Conservation (phyloP, 2,113 vertebrate genomes). For the Oncorhynchus clarkii region DNA sequence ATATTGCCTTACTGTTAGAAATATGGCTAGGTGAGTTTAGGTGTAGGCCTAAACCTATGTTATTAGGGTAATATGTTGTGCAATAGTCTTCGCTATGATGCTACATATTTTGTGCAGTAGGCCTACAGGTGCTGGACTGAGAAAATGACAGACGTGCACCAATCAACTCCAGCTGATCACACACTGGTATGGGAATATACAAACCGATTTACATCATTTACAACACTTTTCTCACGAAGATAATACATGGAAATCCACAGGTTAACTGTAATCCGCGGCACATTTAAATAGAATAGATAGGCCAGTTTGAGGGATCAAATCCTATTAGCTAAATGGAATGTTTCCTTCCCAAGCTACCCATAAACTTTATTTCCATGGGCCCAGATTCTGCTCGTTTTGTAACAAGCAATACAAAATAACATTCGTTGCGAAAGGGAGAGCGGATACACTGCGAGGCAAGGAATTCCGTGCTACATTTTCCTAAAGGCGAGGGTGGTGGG, state of each 20-base stretch:
- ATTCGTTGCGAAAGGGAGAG: neutral
- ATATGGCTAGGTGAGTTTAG: too few relatives aligned
- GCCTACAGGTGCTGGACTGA: neutral
- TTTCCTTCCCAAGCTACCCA: conserved; percentile 2
- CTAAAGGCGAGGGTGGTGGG: neutral
- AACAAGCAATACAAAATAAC: conserved; percentile 8
- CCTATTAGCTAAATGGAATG: neutral
- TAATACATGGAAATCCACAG: conserved; percentile 15
- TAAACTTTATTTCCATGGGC: conserved; percentile 39
- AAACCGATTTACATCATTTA: neutral
- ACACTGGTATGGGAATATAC: neutral
- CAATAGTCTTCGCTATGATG: neutral
- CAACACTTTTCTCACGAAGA: neutral
- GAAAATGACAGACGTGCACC: neutral
- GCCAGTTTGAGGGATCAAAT: too few relatives aligned
- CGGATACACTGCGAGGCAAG: neutral
- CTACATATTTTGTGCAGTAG: neutral
- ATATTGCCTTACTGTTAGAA: neutral
- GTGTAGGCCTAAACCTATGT: too few relatives aligned
- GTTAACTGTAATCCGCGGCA: neutral
- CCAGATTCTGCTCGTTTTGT: conserved; percentile 8
- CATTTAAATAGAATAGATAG: conserved; percentile 10
- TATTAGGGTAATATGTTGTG: neutral
- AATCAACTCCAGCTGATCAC: neutral
- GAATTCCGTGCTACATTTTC: neutral